Percentiles rank a stretch among this genome's conserved stretches.
Evolutionary conservation across 2,888 invertebrate species (phyloP).

Genomic region (Ametastegia equiseti): DNA sequence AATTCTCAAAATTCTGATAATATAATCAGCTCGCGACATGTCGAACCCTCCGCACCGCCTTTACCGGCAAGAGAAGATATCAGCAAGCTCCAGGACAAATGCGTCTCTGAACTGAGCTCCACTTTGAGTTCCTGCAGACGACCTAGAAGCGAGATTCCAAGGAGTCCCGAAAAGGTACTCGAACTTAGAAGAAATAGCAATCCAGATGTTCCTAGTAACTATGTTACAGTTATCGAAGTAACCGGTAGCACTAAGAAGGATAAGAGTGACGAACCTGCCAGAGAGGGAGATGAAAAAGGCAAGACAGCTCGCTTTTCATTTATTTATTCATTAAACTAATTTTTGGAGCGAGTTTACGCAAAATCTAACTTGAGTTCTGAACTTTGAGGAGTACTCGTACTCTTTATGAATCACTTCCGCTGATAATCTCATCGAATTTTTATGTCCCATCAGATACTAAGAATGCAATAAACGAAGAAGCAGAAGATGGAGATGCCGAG

Average conservation of each 20-base stretch:
- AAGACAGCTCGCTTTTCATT: conserved; percentile 59
- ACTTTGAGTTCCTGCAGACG: conserved; percentile 69
- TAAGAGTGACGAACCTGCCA: conserved; percentile 77
- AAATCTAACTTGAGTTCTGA: no score
- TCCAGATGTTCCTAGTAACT: conserved; percentile 79
- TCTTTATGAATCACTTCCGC: background rate
- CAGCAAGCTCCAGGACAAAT: conserved; percentile 75
- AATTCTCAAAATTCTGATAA: conserved; percentile 56
- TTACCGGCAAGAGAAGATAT: conserved; percentile 70
- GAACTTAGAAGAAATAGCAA: conserved; percentile 74
- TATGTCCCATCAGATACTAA: conserved; percentile 63
- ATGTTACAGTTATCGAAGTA: conserved; percentile 93
- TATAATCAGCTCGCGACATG: conserved; percentile 53
- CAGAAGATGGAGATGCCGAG: conserved; percentile 73
- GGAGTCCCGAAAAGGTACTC: conserved; percentile 71
- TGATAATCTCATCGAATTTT: background rate
- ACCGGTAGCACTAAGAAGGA: conserved; percentile 81
- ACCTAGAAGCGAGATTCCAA: conserved; percentile 73
- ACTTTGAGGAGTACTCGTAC: no score
- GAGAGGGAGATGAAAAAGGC: conserved; percentile 75
- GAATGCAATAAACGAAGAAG: conserved; percentile 73
- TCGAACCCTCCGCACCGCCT: conserved; percentile 73
- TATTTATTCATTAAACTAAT: background rate
- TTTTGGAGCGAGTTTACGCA: background rate
- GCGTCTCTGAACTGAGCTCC: conserved; percentile 73